Conservation (phyloP, 2,888 invertebrate genomes). For the Limnephilus rhombicus region DNA sequence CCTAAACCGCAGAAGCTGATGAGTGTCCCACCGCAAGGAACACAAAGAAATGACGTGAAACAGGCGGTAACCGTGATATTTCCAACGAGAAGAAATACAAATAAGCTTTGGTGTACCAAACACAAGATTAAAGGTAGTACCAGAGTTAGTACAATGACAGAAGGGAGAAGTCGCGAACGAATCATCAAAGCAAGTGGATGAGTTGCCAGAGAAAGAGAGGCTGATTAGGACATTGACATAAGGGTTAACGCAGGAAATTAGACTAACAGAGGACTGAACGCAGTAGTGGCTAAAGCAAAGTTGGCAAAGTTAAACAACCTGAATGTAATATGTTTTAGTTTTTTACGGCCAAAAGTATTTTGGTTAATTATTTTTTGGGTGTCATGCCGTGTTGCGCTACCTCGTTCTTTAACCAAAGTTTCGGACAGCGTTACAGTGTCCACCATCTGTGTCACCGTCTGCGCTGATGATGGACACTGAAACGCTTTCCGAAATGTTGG, state of each 20-base stretch:
- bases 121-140: background rate
- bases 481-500: no score
- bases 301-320: background rate
- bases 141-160: background rate
- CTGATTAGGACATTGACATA: background rate
- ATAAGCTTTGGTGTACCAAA: background rate
- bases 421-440: no score
- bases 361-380: no score
- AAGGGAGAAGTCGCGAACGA: background rate
- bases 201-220: background rate
- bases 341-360: no score
- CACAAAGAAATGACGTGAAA: background rate
- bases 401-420: no score
- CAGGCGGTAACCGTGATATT: background rate
- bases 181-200: background rate
- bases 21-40: constrained; percentile 30
- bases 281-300: background rate
- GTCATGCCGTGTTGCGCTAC: no score
- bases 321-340: no score
- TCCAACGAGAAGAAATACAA: background rate
- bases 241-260: background rate
- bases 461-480: no score
- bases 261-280: background rate
- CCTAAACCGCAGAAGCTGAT: constrained; percentile 41
- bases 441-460: no score